phyloP scores from a whole-genome alignment of 2,797 vertebrate genomes.

The Anguilla obscura region DNA sequence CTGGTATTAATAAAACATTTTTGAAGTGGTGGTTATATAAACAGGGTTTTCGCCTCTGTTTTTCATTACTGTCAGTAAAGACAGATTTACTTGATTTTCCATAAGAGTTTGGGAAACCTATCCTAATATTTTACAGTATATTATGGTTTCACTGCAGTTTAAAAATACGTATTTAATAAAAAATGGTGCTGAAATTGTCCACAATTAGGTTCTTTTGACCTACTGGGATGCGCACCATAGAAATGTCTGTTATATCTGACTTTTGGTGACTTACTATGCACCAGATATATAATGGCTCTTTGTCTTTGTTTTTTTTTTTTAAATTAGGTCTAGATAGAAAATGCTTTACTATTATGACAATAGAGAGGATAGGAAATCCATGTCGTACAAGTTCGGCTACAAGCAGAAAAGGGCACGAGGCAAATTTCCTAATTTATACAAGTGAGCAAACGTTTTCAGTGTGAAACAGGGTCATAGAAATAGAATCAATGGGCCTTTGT shows the following conservation, averaged over 20 bases:
- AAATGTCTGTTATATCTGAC: background rate
- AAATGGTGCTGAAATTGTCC: background rate
- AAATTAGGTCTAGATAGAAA: background rate
- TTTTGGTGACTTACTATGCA: background rate
- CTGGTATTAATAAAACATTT: background rate
- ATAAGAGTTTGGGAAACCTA: background rate
- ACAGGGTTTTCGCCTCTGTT: background rate
- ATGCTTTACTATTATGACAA: background rate
- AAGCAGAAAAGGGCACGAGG: background rate
- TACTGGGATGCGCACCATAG: background rate
- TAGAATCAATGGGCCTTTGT: conserved; percentile 43
- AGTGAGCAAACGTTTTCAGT: conserved; percentile 31
- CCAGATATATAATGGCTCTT: background rate
- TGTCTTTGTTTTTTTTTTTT: background rate
- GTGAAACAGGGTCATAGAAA: conserved; percentile 30
- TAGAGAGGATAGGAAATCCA: conserved; percentile 2
- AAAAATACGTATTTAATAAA: background rate
- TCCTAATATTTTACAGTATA: background rate
- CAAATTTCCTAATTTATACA: conserved; percentile 15
- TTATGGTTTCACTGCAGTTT: background rate
- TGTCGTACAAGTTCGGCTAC: conserved; percentile 9
- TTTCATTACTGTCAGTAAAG: background rate
- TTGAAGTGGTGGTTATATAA: background rate
- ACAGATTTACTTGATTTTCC: background rate
- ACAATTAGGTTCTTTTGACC: background rate